Evolutionary conservation across 2,888 invertebrate genomes (phyloP).

Genomic region (Elegia similella): DNA sequence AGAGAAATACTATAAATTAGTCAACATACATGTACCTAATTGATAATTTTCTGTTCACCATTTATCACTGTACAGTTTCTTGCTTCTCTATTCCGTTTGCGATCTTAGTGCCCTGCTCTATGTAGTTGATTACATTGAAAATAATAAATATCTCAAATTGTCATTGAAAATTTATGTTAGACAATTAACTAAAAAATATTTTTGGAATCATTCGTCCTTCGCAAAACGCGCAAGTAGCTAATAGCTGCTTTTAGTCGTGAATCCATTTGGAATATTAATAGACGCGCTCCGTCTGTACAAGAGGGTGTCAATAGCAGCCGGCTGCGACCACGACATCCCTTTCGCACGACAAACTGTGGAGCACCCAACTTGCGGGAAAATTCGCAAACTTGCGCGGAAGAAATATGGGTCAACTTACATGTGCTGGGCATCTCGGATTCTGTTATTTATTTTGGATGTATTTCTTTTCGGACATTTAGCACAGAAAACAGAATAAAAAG

Average conservation of each 20-base stretch:
- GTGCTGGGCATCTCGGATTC: neutral
- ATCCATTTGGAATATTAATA: constrained; percentile 40
- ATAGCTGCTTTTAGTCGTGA: constrained; percentile 33
- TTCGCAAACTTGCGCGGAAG: constrained; percentile 5
- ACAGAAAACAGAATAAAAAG: too few relatives aligned
- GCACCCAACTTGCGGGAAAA: constrained; percentile 17
- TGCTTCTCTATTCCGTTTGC: neutral
- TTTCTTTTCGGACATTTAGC: neutral
- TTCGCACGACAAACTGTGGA: constrained; percentile 22
- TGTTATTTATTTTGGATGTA: neutral
- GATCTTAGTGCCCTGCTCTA: too few relatives aligned
- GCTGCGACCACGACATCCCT: constrained; percentile 24
- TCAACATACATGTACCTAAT: too few relatives aligned
- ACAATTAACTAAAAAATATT: constrained; percentile 20
- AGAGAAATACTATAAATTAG: too few relatives aligned
- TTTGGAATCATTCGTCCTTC: constrained; percentile 6
- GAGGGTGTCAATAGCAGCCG: constrained; percentile 32
- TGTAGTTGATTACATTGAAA: too few relatives aligned
- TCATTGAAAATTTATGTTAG: constrained; percentile 13
- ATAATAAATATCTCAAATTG: neutral
- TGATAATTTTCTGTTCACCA: too few relatives aligned
- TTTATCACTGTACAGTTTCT: too few relatives aligned
- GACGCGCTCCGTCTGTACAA: constrained; percentile 23
- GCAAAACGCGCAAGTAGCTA: constrained; percentile 29
- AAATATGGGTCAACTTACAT: neutral